phyloP scores from a whole-genome alignment of 2,113 vertebrate genomes.

The Siniperca chuatsi region DNA sequence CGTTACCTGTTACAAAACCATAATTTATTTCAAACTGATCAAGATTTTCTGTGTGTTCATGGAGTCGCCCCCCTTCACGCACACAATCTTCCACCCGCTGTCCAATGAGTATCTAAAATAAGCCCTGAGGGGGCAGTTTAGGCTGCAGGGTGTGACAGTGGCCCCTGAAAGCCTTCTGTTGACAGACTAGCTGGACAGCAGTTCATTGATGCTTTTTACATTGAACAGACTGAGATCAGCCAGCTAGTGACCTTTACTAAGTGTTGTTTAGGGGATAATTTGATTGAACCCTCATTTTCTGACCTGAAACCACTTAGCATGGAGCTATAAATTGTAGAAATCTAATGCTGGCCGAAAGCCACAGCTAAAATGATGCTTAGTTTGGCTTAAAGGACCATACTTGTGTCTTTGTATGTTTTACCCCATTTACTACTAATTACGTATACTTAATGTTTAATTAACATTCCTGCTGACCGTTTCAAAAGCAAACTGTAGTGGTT shows the following conservation, averaged over 20 bases:
- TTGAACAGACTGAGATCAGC: constrained; percentile 40
- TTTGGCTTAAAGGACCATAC: constrained; percentile 19
- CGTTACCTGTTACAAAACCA: too few species aligned
- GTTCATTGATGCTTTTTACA: constrained; percentile 42
- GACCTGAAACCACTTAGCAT: constrained; percentile 59
- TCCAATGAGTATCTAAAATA: constrained; percentile 7
- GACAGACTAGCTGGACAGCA: constrained; percentile 25
- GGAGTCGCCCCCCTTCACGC: too few species aligned
- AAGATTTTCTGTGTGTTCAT: too few species aligned
- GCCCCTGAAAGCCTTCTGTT: constrained; percentile 48
- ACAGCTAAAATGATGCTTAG: constrained; percentile 23
- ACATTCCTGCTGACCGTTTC: constrained; percentile 35
- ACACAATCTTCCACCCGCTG: constrained; percentile 29
- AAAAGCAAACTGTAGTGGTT: background rate
- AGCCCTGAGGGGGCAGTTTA: background rate
- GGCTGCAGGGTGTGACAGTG: constrained; percentile 26
- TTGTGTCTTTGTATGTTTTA: constrained; percentile 17
- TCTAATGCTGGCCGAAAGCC: constrained; percentile 33
- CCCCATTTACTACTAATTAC: constrained; percentile 54
- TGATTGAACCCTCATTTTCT: constrained; percentile 55
- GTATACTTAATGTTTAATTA: constrained; percentile 45
- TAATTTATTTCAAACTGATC: too few species aligned
- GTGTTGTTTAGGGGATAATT: constrained; percentile 55
- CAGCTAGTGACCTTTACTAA: constrained; percentile 57
- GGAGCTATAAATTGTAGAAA: constrained; percentile 58